Conservation (phyloP, 2,113 vertebrate genomes). For the Condylura cristata region DNA sequence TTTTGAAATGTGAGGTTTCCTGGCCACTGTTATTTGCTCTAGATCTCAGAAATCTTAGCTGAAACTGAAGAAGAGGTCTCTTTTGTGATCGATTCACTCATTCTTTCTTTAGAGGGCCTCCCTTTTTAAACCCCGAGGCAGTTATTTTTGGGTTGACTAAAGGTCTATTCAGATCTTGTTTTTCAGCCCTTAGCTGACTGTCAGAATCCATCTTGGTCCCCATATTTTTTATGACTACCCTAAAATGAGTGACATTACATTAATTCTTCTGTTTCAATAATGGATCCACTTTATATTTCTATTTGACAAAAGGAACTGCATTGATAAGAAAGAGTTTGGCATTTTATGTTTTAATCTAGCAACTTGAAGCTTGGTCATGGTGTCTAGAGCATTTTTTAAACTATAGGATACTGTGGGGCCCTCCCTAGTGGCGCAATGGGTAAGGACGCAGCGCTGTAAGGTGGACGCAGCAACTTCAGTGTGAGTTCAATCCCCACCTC, state of each 20-base stretch:
- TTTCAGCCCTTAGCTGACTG: not conserved
- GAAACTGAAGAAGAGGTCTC: not conserved
- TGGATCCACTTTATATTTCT: not conserved
- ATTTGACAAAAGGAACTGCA: not conserved
- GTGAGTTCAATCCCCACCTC: too few relatives aligned
- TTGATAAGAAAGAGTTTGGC: not conserved
- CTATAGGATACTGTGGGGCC: not conserved
- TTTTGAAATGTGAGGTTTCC: not conserved
- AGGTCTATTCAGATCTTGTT: not conserved
- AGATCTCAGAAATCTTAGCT: not conserved
- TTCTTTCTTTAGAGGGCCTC: not conserved
- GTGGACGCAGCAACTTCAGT: too few relatives aligned
- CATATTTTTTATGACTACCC: not conserved
- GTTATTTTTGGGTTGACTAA: not conserved
- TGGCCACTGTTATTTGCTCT: not conserved
- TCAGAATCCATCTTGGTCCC: not conserved
- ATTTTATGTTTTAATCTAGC: conserved; percentile 15
- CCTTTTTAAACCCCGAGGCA: not conserved
- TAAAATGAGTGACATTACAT: not conserved
- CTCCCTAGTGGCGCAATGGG: too few relatives aligned
- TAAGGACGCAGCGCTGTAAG: too few relatives aligned
- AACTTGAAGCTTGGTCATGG: not conserved
- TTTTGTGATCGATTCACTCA: not conserved
- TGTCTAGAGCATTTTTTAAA: not conserved
- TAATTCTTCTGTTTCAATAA: not conserved